Conservation (phyloP, 2,888 invertebrate genomes). For the Eilema sororculum region DNA sequence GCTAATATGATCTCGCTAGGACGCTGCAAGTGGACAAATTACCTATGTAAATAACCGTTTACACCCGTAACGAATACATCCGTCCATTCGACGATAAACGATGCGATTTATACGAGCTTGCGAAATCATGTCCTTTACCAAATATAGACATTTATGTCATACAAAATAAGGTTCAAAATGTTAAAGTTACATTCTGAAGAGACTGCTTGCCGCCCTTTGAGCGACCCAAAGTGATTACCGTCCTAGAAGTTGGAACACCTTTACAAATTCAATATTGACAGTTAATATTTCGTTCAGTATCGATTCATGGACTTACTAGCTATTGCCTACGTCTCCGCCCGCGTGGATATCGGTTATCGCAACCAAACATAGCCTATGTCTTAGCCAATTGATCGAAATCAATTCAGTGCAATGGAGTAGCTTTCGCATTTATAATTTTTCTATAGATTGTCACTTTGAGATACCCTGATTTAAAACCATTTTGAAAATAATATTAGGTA, state of each 20-base stretch:
- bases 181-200: slow-evolving; percentile 10
- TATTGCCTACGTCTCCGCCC: too few relatives aligned
- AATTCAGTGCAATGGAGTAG: too few relatives aligned
- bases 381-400: too few relatives aligned
- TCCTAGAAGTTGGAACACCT: slow-evolving; percentile 22
- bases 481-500: too few relatives aligned
- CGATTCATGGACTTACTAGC: neutral
- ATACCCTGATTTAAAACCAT: too few relatives aligned
- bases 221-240: slow-evolving; percentile 30
- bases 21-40: slow-evolving; percentile 62
- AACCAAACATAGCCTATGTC: too few relatives aligned
- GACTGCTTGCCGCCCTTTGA: slow-evolving; percentile 32
- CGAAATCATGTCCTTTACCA: slow-evolving; percentile 37
- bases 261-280: slow-evolving; percentile 25
- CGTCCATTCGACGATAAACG: slow-evolving; percentile 65
- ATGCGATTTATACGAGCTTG: slow-evolving; percentile 61
- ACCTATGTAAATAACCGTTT: slow-evolving; percentile 67
- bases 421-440: too few relatives aligned
- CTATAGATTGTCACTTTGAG: too few relatives aligned
- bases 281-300: neutral
- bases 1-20: slow-evolving; percentile 26
- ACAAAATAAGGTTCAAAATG: slow-evolving; percentile 19
- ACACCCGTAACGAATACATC: slow-evolving; percentile 66
- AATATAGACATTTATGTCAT: neutral
- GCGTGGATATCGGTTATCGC: too few relatives aligned